Evolutionary conservation across 2,888 invertebrate genomes (phyloP).

Genomic region (Lasioglossum leucozonium): DNA sequence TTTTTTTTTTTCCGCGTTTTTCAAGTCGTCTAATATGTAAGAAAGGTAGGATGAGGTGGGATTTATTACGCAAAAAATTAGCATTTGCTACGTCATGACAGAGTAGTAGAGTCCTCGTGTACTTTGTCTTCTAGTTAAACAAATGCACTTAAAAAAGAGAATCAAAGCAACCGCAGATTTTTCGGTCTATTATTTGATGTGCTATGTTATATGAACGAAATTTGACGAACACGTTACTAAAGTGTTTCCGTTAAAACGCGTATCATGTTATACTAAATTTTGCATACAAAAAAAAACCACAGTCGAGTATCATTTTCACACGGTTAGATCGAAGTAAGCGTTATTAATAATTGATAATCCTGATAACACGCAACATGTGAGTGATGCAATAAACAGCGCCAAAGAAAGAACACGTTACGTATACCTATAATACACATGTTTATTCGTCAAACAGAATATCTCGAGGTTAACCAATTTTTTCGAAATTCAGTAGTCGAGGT

Average conservation of each 20-base stretch:
- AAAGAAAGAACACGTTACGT: neutral
- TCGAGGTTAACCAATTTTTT: neutral
- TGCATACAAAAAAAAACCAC: neutral
- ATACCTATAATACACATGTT: neutral
- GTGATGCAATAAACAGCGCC: neutral
- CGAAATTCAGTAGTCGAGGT: neutral
- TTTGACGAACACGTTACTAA: neutral
- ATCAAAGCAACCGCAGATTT: neutral
- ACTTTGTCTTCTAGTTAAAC: neutral
- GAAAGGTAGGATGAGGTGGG: neutral
- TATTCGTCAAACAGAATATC: neutral
- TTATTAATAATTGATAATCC: conserved; percentile 11
- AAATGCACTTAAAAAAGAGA: neutral
- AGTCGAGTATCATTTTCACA: neutral
- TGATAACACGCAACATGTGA: neutral
- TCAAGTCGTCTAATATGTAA: conserved; percentile 7
- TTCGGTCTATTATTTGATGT: neutral
- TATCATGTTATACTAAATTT: neutral
- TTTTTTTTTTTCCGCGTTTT: conserved; percentile 3
- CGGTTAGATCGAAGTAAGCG: neutral
- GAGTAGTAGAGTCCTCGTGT: neutral
- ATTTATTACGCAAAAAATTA: conserved; percentile 70
- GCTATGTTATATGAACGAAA: neutral
- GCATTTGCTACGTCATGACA: conserved; percentile 67
- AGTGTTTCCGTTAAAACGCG: neutral